These are phyloP conservation scores for Hyperoplus immaculatus DNA, from an alignment of 2,797 vertebrate genomes.

Conservation along the genomic window DNA sequence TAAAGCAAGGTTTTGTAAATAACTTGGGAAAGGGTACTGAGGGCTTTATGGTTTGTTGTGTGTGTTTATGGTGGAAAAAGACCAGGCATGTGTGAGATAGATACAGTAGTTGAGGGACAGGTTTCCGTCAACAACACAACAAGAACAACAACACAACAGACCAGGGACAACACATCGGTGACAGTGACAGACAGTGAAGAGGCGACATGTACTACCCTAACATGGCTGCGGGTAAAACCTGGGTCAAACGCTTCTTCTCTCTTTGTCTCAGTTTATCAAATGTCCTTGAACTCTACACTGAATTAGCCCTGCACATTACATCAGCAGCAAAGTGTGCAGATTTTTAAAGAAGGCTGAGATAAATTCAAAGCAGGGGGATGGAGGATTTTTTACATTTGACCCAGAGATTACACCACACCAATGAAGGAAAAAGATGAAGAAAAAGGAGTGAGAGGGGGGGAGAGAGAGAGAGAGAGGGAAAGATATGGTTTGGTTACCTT, in stretches of 20 bases:
- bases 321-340: not conserved
- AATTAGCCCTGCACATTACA: slow-evolving; percentile 17
- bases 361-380: slow-evolving; percentile 15
- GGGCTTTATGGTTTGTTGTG: not conserved
- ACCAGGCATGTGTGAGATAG: not conserved
- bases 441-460: not conserved
- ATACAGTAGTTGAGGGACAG: slow-evolving; percentile 40
- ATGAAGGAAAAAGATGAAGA: slow-evolving; percentile 1
- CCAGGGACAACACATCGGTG: slow-evolving; percentile 63
- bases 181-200: slow-evolving; percentile 64
- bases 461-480: slow-evolving; percentile 65
- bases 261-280: slow-evolving; percentile 4
- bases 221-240: slow-evolving; percentile 56
- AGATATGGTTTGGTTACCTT: slow-evolving; percentile 95
- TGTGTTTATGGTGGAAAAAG: slow-evolving; percentile 11
- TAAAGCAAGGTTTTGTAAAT: not conserved
- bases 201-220: slow-evolving; percentile 51
- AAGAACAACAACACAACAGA: slow-evolving; percentile 65
- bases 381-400: slow-evolving; percentile 61
- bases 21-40: slow-evolving; percentile 8
- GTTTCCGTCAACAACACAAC: slow-evolving; percentile 62
- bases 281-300: slow-evolving; percentile 2
- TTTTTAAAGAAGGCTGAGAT: slow-evolving; percentile 14
- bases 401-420: slow-evolving; percentile 61
- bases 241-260: slow-evolving; percentile 56